These are phyloP conservation scores for Fulica atra DNA, from an alignment of 2,113 vertebrate species.

Conservation along the genomic window DNA sequence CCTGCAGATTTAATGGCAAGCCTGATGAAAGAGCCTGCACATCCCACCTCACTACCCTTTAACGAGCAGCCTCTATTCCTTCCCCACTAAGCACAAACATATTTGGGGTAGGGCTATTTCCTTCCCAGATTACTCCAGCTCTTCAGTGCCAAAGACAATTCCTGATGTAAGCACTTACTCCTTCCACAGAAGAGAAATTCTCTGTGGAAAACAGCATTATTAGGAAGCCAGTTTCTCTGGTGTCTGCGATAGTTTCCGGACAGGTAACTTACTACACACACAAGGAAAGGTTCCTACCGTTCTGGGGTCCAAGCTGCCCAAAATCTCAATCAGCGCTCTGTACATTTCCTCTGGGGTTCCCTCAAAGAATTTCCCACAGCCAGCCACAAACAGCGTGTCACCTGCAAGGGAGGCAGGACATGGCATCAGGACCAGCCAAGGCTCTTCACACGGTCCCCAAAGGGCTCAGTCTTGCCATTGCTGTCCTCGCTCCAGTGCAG, in stretches of 20 bases:
- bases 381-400: conserved; percentile 94
- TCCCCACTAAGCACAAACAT: neutral
- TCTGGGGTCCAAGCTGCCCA: conserved; percentile 87
- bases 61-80: neutral
- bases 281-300: conserved; percentile 76
- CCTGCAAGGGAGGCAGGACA: conserved; percentile 72
- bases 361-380: conserved; percentile 98
- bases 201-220: neutral
- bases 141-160: neutral
- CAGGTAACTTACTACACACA: neutral
- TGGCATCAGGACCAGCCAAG: neutral
- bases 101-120: neutral
- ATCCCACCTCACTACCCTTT: neutral
- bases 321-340: conserved; percentile 87
- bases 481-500: neutral
- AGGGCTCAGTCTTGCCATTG: neutral
- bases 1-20: neutral
- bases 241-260: neutral
- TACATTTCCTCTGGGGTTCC: conserved; percentile 97
- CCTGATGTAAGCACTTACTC: fast-evolving
- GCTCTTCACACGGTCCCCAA: neutral
- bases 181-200: fast-evolving
- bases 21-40: neutral
- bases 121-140: neutral
- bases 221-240: neutral